These are phyloP conservation scores for Araneus ventricosus DNA, from an alignment of 1,140 invertebrate species.

Conservation along the genomic window DNA sequence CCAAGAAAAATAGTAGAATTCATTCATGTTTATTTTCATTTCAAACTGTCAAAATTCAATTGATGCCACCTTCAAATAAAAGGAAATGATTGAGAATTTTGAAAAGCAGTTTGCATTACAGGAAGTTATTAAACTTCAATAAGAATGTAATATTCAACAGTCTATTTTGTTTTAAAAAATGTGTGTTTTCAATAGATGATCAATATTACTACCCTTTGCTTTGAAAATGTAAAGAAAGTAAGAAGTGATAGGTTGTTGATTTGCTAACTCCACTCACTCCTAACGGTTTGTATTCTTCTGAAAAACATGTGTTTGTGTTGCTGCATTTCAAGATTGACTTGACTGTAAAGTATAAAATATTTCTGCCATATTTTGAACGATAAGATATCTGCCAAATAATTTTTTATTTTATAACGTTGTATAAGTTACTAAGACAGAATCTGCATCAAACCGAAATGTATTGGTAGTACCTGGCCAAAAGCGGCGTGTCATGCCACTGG, in stretches of 20 bases:
- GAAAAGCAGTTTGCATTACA: no score
- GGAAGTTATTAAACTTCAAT: no score
- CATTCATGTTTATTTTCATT: no score
- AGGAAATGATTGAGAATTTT: not conserved
- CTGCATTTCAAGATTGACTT: not conserved
- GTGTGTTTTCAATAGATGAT: no score
- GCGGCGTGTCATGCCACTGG: conserved; percentile 29
- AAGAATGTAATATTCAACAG: no score
- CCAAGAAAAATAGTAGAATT: no score
- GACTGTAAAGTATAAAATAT: not conserved
- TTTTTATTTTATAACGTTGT: not conserved
- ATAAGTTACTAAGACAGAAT: not conserved
- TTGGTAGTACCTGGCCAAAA: conserved; percentile 50
- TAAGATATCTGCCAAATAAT: not conserved
- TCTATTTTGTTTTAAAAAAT: not conserved
- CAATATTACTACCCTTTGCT: no score
- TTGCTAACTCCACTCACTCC: no score
- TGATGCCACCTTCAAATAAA: not conserved
- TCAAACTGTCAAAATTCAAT: not conserved
- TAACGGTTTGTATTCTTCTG: no score
- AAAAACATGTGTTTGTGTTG: not conserved
- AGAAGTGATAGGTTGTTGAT: no score
- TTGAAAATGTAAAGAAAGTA: no score
- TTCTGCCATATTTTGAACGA: not conserved
- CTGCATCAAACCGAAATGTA: not conserved